Percentiles rank a stretch among this genome's conserved stretches.
phyloP scores from a whole-genome alignment of 2,113 vertebrate species.

The Mionectes macconnelli region DNA sequence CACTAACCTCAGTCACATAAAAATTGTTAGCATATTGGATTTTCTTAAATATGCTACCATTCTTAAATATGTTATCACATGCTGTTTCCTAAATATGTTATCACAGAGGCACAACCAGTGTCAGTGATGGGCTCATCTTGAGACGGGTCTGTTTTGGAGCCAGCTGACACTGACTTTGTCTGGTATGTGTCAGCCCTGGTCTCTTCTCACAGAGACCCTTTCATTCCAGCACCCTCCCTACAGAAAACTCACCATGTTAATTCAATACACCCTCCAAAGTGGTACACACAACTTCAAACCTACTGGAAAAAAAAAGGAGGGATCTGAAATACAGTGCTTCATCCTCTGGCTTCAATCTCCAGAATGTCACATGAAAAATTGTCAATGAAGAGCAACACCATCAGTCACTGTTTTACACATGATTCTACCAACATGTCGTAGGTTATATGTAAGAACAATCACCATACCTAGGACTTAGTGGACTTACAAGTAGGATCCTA shows the following conservation, averaged over 20 bases:
- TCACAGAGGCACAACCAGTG: fast-evolving
- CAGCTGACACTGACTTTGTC: neutral
- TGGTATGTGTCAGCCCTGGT: neutral
- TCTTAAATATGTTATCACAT: neutral
- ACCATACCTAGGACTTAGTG: neutral
- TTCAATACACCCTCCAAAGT: neutral
- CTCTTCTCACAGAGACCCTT: neutral
- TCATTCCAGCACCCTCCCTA: neutral
- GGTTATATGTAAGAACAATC: too few relatives aligned
- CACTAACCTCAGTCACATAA: neutral
- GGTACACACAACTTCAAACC: neutral
- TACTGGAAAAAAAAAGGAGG: neutral
- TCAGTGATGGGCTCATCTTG: neutral
- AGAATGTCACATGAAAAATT: neutral
- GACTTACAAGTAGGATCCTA: neutral
- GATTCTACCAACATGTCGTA: fast-evolving
- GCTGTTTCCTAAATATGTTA: neutral
- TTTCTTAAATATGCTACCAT: neutral
- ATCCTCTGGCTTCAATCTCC: neutral
- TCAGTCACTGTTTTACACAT: fast-evolving
- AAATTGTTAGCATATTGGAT: neutral
- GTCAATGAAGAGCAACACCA: neutral
- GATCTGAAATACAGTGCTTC: neutral
- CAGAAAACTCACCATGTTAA: neutral
- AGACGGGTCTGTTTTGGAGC: neutral